A percentile compares a stretch with the other conserved stretches of the same genome.
These are phyloP conservation scores for Musca domestica DNA, from an alignment of 1,140 invertebrate genomes.

Conservation along the genomic window DNA sequence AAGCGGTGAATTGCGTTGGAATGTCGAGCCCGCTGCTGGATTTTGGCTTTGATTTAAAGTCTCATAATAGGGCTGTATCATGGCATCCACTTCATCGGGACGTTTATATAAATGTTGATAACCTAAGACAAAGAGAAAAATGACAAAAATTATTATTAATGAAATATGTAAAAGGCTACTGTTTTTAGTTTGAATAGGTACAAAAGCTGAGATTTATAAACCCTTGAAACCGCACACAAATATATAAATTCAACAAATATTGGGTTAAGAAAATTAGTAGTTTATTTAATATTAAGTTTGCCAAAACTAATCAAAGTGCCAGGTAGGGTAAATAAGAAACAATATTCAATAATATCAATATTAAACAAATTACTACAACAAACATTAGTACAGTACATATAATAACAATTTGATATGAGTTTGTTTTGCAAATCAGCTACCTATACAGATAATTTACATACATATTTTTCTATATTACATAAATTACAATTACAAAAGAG, in stretches of 20 bases:
- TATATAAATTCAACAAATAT: background rate
- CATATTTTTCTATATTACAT: background rate
- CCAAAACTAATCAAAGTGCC: background rate
- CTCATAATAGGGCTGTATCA: conserved; percentile 20
- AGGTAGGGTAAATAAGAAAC: too few species aligned
- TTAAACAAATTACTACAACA: too few species aligned
- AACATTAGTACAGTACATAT: background rate
- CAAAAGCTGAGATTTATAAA: background rate
- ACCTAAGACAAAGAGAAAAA: conserved; percentile 32
- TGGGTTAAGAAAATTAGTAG: background rate
- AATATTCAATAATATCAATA: too few species aligned
- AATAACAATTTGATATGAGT: background rate
- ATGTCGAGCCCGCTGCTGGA: conserved; percentile 31
- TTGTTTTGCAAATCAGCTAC: background rate
- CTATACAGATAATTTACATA: background rate
- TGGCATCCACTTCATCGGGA: conserved; percentile 11
- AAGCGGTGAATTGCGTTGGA: conserved; percentile 47
- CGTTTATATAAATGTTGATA: conserved; percentile 54
- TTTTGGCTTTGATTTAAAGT: conserved; percentile 4
- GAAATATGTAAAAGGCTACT: too few species aligned
- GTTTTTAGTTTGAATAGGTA: too few species aligned
- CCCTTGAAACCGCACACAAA: background rate
- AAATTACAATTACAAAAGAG: background rate
- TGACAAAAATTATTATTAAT: background rate
- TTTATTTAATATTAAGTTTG: background rate